These are phyloP conservation scores for Betta splendens DNA, from an alignment of 2,797 vertebrate species.

Conservation along the genomic window DNA sequence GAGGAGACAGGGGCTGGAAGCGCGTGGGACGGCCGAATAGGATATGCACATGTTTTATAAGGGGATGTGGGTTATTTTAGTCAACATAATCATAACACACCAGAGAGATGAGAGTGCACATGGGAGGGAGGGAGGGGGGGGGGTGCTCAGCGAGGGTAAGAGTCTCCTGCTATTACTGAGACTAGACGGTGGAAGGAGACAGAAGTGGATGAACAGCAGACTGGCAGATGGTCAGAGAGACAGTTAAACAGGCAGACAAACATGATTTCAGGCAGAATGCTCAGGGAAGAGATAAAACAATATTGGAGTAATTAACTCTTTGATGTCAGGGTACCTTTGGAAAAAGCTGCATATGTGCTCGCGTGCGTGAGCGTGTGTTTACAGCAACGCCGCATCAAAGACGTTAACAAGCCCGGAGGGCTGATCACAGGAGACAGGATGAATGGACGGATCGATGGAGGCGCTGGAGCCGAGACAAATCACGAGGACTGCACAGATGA, in stretches of 20 bases:
- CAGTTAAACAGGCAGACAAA: constrained; percentile 43
- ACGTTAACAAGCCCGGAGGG: constrained; percentile 44
- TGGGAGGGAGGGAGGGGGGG: neutral
- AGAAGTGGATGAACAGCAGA: constrained; percentile 35
- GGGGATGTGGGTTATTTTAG: constrained; percentile 46
- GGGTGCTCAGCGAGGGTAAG: constrained; percentile 11
- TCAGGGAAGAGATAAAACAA: constrained; percentile 22
- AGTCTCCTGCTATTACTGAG: constrained; percentile 27
- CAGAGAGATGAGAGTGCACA: constrained; percentile 24
- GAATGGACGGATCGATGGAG: constrained; percentile 51
- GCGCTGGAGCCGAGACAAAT: constrained; percentile 39
- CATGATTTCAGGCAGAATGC: constrained; percentile 12
- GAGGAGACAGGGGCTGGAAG: constrained; percentile 28
- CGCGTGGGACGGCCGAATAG: constrained; percentile 51
- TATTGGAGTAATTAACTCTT: constrained; percentile 45
- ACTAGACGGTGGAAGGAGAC: constrained; percentile 24
- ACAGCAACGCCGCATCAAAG: constrained; percentile 43
- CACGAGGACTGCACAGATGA: constrained; percentile 41
- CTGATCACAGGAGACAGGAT: constrained; percentile 62
- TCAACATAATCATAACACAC: constrained; percentile 38
- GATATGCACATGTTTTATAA: constrained; percentile 39
- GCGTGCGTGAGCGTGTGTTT: neutral
- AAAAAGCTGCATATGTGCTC: constrained; percentile 1
- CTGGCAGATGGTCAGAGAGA: constrained; percentile 51
- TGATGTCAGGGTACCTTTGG: constrained; percentile 24